These are phyloP conservation scores for Notamacropus eugenii DNA, from an alignment of 2,797 vertebrate genomes.

Conservation along the genomic window DNA sequence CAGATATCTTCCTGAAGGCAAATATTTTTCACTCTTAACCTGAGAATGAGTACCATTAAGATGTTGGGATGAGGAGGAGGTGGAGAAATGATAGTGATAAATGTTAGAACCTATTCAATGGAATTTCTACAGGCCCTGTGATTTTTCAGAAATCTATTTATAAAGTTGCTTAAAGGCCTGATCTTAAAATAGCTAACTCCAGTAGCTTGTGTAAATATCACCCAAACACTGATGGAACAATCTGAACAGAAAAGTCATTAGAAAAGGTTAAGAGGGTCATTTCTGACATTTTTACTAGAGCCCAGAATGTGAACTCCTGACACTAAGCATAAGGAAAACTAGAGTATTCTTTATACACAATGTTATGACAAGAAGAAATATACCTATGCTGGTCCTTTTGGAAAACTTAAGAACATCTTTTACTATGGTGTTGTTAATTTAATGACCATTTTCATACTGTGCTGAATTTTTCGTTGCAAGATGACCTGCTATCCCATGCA, in stretches of 20 bases:
- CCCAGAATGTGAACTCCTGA: background rate
- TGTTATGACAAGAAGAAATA: slow-evolving; percentile 18
- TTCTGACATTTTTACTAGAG: background rate
- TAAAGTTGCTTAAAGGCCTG: background rate
- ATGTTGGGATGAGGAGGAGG: background rate
- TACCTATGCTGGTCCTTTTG: background rate
- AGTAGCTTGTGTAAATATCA: background rate
- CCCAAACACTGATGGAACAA: background rate
- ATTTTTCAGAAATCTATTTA: background rate
- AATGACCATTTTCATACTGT: slow-evolving; percentile 11
- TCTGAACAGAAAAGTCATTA: background rate
- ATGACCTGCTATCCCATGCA: slow-evolving; percentile 25
- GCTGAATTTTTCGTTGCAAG: slow-evolving; percentile 52
- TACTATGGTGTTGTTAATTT: background rate
- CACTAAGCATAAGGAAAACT: slow-evolving; percentile 25
- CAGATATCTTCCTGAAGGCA: background rate
- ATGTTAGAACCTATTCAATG: background rate
- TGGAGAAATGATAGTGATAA: background rate
- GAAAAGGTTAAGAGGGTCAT: background rate
- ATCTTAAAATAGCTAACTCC: background rate
- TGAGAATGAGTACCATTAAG: background rate
- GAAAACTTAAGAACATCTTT: background rate
- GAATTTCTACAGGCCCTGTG: background rate
- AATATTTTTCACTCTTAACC: background rate
- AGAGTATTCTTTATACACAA: background rate